These are phyloP conservation scores for Cerceris ruficornis DNA, from an alignment of 2,888 invertebrate genomes.

Conservation along the genomic window DNA sequence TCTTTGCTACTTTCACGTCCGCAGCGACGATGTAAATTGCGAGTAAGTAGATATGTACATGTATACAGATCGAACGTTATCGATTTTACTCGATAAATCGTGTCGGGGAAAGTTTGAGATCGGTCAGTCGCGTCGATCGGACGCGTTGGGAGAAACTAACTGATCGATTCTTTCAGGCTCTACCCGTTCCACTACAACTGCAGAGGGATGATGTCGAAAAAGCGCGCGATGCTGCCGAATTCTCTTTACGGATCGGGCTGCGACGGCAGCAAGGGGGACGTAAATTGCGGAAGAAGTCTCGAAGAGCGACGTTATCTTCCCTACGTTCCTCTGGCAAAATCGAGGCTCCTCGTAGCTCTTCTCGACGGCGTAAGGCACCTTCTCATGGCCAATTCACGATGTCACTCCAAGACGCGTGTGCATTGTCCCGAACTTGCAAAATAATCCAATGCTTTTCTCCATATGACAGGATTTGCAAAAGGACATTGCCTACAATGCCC, in stretches of 20 bases:
- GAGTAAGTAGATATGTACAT: slow-evolving; percentile 55
- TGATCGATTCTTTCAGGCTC: slow-evolving; percentile 21
- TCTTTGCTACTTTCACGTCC: slow-evolving; percentile 57
- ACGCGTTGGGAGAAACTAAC: neutral
- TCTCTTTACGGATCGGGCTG: slow-evolving; percentile 28
- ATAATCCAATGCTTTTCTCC: neutral
- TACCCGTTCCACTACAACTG: slow-evolving; percentile 55
- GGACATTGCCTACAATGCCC: slow-evolving; percentile 17
- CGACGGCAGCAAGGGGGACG: slow-evolving; percentile 32
- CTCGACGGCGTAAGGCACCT: slow-evolving; percentile 43
- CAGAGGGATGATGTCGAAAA: slow-evolving; percentile 57
- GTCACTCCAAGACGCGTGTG: neutral
- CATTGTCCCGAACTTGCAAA: too few relatives aligned
- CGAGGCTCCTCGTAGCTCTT: slow-evolving; percentile 49
- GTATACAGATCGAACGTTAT: neutral
- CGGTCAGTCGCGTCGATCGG: neutral
- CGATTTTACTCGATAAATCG: neutral
- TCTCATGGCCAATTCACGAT: neutral
- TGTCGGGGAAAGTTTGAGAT: neutral
- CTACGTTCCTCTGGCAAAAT: slow-evolving; percentile 41
- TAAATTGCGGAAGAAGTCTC: slow-evolving; percentile 29
- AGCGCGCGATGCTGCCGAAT: slow-evolving; percentile 44
- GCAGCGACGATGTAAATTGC: slow-evolving; percentile 51
- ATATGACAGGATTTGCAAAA: slow-evolving; percentile 31
- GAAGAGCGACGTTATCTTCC: slow-evolving; percentile 25